Conservation (phyloP, 2,888 invertebrate species). For the Drosophila algonquin region DNA sequence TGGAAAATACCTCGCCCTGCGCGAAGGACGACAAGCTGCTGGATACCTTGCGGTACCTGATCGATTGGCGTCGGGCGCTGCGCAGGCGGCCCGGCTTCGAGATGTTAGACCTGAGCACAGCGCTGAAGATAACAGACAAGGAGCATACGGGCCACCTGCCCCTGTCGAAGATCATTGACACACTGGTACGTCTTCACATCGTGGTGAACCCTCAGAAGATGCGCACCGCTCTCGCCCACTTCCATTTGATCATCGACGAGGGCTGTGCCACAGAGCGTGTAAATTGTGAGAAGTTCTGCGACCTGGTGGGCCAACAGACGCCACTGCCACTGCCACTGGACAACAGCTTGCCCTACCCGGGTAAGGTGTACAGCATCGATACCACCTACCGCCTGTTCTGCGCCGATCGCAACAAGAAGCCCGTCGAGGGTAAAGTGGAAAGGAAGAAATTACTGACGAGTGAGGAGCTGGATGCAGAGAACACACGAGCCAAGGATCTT, state of each 20-base stretch:
- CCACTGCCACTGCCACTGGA: constrained; percentile 60
- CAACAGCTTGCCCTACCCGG: background rate
- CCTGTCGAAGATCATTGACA: constrained; percentile 51
- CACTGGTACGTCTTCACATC: constrained; percentile 55
- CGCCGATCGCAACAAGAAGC: constrained; percentile 57
- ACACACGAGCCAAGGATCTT: constrained; percentile 62
- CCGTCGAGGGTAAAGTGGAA: constrained; percentile 10
- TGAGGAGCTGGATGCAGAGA: constrained; percentile 29
- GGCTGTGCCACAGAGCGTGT: constrained; percentile 57
- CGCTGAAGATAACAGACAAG: constrained; percentile 60
- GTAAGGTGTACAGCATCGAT: constrained; percentile 51
- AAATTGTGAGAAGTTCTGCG: constrained; percentile 62
- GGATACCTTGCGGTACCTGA: constrained; percentile 64
- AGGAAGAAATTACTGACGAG: background rate
- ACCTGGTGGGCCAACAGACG: constrained; percentile 61
- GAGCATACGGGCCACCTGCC: constrained; percentile 56
- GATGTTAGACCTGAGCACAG: constrained; percentile 59
- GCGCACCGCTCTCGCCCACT: constrained; percentile 53
- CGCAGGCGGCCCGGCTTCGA: constrained; percentile 62
- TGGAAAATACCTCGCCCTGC: constrained; percentile 63
- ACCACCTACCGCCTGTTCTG: constrained; percentile 79
- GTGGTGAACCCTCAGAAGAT: constrained; percentile 61
- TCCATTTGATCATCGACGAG: constrained; percentile 61
- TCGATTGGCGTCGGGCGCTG: constrained; percentile 66
- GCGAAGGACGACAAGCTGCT: constrained; percentile 43